phyloP scores from a whole-genome alignment of 1,140 invertebrate species.

The Philotrypesis tridentata region DNA sequence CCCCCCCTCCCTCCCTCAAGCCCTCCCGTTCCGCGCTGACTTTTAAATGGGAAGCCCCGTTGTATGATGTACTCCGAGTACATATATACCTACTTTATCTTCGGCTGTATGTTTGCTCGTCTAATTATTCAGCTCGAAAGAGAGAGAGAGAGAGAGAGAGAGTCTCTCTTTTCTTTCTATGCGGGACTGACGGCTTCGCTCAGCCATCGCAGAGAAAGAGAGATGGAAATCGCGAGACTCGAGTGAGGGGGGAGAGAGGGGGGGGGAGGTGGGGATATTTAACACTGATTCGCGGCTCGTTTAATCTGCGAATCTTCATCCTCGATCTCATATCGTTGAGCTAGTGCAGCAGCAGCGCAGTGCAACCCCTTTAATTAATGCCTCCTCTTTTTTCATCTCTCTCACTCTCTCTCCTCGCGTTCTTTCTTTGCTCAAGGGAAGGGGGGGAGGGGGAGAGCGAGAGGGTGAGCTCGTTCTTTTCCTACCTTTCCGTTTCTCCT shows the following conservation, averaged over 20 bases:
- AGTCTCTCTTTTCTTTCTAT: neutral
- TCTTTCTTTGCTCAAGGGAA: neutral
- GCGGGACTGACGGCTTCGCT: neutral
- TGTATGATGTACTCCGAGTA: too few species aligned
- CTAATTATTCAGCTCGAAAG: conserved; percentile 28
- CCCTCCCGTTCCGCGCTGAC: neutral
- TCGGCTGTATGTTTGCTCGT: neutral
- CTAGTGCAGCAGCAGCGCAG: neutral
- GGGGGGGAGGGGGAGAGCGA: too few species aligned
- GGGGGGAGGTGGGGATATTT: neutral
- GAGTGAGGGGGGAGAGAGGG: neutral
- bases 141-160: neutral
- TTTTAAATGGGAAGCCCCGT: conserved; percentile 2
- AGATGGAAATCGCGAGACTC: neutral
- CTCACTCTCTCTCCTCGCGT: neutral
- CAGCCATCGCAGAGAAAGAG: neutral
- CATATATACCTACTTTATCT: conserved; percentile 3
- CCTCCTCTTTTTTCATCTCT: conserved; percentile 12
- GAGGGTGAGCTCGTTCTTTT: neutral
- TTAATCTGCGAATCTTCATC: conserved; percentile 36
- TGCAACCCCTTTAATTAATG: conserved; percentile 36
- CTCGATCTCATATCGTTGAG: conserved; percentile 11
- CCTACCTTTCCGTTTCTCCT: neutral
- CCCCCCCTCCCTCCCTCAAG: neutral
- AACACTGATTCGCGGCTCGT: conserved; percentile 20